Base-by-base conservation (phyloP, 2,888 invertebrate genomes). In the Watsonalla binaria region DNA sequence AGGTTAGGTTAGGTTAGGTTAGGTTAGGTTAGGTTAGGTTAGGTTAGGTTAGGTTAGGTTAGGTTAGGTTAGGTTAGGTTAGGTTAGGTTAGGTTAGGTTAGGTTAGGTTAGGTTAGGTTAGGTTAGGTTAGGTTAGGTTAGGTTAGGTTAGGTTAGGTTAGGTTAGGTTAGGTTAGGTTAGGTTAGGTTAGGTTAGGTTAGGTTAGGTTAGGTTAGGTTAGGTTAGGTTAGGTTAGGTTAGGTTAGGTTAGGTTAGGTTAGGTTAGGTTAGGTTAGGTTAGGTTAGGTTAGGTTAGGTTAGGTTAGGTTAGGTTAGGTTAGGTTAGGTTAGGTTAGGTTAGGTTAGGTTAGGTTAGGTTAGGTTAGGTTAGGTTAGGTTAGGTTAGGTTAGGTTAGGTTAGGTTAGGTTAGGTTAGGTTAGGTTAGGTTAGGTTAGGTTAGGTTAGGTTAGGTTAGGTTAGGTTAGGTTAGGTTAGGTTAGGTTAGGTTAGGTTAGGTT, bases 381-480 rank as follows among this genome's bases (percentile, higher is more conserved):
- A 51, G 51, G 51, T 51, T 51, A 51, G 51, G 51, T 51, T 51
- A 51, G 51, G 51, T 52, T 52, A 52, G 52, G 52, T 52, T 52
- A 52, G 54, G 54, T 54, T 50, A 51, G 54, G 54, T 51, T 54
- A 51, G 51, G 54, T 47, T 50, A 50, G 50, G 51, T 51, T 54
- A 50, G 54, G 54, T 54, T 54, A 54, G 54, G 54, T 54, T 54
- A 54, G 54, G 54, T 54, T 54, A 54, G 54, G 54, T 54, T 54
- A 54, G 54, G 54, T 54, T 54, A 54, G 54, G 54, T 54, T 54
- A 54, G 54, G 54, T 54, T 54, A 54, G 54, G 54, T 54, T 54
- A 54, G 54, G 54, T 54, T 54, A 54, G 54, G 54, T 54, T 54
- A 54, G 54, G 54, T 51, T 51, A 51, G 51, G 51, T 53, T 53